phyloP scores from a whole-genome alignment of 1,140 invertebrate genomes.

The Chrysopa pallens region DNA sequence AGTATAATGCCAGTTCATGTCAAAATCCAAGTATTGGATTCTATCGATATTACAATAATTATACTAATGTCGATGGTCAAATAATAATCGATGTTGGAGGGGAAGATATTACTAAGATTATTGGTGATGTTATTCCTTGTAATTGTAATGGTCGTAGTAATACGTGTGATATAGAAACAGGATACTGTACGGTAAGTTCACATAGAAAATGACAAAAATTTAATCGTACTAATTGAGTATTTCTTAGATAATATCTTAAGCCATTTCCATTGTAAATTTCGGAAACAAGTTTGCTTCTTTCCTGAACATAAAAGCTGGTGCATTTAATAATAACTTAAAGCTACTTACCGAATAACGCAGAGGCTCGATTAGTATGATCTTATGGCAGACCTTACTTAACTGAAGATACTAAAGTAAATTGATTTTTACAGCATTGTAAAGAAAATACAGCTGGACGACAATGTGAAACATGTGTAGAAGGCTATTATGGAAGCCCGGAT shows the following conservation, averaged over 20 bases:
- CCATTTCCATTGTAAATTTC: too few relatives aligned
- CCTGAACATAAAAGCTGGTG: too few relatives aligned
- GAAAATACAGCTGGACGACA: constrained; percentile 58
- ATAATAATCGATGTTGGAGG: constrained; percentile 32
- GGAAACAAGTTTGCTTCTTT: too few relatives aligned
- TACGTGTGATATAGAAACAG: constrained; percentile 67
- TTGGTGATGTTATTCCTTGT: constrained; percentile 67
- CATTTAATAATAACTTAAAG: too few relatives aligned
- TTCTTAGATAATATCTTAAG: too few relatives aligned
- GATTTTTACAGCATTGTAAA: constrained; percentile 50
- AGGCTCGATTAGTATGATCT: too few relatives aligned
- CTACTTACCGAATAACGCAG: too few relatives aligned
- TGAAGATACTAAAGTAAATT: too few relatives aligned
- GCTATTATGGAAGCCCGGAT: constrained; percentile 65
- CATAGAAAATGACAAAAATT: too few relatives aligned
- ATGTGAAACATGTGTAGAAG: constrained; percentile 63
- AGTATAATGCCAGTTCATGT: constrained; percentile 67
- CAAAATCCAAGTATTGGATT: constrained; percentile 76
- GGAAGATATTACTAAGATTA: constrained; percentile 34
- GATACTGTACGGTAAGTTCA: constrained; percentile 53
- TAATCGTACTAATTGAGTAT: too few relatives aligned
- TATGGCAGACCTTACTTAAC: too few relatives aligned
- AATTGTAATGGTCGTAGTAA: constrained; percentile 64
- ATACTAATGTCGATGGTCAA: constrained; percentile 4
- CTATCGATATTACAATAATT: constrained; percentile 33